Conservation (phyloP, 64 coral and sea anemone species). For the Catalaphyllia jardinei region DNA sequence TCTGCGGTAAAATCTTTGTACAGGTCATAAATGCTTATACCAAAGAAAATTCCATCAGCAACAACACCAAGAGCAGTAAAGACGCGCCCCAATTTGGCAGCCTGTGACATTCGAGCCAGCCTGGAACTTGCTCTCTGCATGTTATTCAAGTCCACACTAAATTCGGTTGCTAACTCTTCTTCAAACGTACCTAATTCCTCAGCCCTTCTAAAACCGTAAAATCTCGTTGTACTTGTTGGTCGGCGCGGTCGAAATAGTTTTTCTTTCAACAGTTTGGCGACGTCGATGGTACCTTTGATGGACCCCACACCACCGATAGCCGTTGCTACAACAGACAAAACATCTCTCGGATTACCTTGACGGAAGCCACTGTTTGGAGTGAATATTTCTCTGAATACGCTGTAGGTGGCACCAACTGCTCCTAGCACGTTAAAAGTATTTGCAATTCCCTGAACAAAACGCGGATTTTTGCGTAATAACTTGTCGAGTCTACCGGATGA, state of each 20-base stretch:
- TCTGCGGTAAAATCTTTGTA: constrained; percentile 14
- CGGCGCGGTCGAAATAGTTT: neutral
- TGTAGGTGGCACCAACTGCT: neutral
- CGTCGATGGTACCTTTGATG: neutral
- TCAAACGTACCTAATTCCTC: neutral
- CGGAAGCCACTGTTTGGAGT: neutral
- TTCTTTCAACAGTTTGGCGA: neutral
- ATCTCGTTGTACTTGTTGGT: neutral
- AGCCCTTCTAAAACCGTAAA: neutral
- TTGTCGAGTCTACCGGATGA: neutral
- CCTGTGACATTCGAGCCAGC: neutral
- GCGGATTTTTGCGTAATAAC: neutral
- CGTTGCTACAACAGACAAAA: neutral
- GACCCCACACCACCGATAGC: neutral
- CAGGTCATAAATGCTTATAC: constrained; percentile 1
- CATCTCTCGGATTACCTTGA: constrained; percentile 15
- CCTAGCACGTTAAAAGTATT: constrained; percentile 1
- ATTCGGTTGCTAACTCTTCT: neutral
- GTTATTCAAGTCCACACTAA: neutral
- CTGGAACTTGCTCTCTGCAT: neutral
- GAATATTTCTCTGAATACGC: neutral
- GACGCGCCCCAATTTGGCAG: neutral
- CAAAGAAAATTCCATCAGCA: constrained; percentile 15
- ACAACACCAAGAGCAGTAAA: constrained; percentile 3
- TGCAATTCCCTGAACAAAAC: neutral